These are phyloP conservation scores for Microctenopoma steveboyesi DNA, from an alignment of 2,797 vertebrate genomes.

Conservation along the genomic window DNA sequence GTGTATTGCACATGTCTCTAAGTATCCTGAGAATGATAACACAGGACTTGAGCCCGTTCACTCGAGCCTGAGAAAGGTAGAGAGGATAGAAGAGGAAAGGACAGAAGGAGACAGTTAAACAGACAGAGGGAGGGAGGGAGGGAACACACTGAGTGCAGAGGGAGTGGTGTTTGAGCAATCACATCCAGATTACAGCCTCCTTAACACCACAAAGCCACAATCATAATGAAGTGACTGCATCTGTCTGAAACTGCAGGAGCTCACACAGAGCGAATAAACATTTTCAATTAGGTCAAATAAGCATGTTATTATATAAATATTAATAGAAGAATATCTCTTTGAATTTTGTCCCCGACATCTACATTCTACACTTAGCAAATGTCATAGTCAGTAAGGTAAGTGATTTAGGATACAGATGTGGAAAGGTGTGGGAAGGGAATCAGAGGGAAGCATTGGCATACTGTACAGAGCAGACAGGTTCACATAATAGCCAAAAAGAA, in stretches of 20 bases:
- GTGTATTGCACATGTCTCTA: slow-evolving; percentile 98
- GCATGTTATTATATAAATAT: background rate
- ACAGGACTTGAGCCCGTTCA: slow-evolving; percentile 98
- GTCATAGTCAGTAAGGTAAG: slow-evolving; percentile 52
- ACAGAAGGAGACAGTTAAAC: slow-evolving; percentile 39
- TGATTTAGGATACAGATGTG: slow-evolving; percentile 64
- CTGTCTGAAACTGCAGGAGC: slow-evolving; percentile 23
- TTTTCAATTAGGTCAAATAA: slow-evolving; percentile 16
- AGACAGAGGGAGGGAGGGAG: slow-evolving; percentile 23
- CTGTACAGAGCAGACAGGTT: slow-evolving; percentile 81
- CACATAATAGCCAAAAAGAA: slow-evolving; percentile 79
- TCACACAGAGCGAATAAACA: slow-evolving; percentile 16
- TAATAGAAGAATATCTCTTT: background rate
- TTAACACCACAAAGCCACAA: slow-evolving; percentile 35
- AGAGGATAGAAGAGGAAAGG: slow-evolving; percentile 20
- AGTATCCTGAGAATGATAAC: slow-evolving; percentile 98
- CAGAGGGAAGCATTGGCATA: slow-evolving; percentile 79
- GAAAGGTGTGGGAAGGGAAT: slow-evolving; percentile 69
- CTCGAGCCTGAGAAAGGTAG: slow-evolving; percentile 88
- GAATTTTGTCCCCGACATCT: slow-evolving; percentile 1
- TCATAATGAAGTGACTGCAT: slow-evolving; percentile 40
- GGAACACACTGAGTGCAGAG: slow-evolving; percentile 46
- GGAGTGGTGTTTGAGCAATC: slow-evolving; percentile 38
- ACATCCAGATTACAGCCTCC: slow-evolving; percentile 46
- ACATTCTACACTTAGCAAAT: slow-evolving; percentile 15